These are phyloP conservation scores for Dryas iulia DNA, from an alignment of 1,140 invertebrate genomes.

Conservation along the genomic window DNA sequence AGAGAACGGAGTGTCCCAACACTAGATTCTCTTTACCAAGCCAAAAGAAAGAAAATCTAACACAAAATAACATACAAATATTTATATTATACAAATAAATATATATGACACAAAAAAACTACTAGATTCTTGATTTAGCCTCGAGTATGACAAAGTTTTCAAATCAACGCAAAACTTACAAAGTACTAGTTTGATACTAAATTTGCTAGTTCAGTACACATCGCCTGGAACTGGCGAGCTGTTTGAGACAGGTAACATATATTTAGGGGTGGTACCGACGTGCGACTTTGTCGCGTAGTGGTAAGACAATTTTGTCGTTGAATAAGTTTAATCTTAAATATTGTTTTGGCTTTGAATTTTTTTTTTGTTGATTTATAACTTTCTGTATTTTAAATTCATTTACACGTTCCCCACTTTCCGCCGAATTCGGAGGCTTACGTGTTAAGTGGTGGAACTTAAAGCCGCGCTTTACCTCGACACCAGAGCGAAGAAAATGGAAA, in stretches of 20 bases:
- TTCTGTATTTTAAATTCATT: no score
- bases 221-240: not conserved
- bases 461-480: no score
- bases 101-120: not conserved
- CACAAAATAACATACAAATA: not conserved
- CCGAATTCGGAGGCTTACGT: no score
- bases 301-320: not conserved
- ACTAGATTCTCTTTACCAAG: no score
- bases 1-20: no score
- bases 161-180: not conserved
- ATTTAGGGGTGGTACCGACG: not conserved
- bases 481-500: no score
- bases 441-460: no score
- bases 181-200: not conserved
- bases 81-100: not conserved
- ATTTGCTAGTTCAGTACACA: not conserved
- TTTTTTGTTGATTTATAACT: no score
- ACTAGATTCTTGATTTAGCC: not conserved
- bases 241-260: conserved; percentile 3
- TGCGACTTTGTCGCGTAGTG: not conserved
- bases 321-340: no score
- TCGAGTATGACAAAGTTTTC: not conserved
- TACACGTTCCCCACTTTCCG: no score
- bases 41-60: no score
- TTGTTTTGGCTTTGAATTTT: no score